Base-by-base conservation (phyloP, 2,797 vertebrate genomes). In the Macroramphosus scolopax region DNA sequence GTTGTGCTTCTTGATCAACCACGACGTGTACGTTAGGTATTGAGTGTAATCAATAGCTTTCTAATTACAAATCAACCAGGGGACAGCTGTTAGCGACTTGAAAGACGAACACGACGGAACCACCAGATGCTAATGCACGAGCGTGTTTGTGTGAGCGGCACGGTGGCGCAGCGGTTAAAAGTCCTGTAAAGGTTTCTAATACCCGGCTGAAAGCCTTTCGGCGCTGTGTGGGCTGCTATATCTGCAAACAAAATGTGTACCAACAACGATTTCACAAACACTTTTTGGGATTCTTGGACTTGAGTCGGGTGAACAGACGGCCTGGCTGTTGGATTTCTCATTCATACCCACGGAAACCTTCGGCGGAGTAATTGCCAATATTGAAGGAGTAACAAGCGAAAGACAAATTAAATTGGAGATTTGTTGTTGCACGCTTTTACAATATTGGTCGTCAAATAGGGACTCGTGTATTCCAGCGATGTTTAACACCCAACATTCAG, bases 11-110 rank as follows among this genome's bases (percentile, higher is more conserved):
- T 58, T 77, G 60, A 72, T 76, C 66, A 55, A 43, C 58, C 71
- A 44, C 38, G 49, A 55, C 72, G 61, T 72, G 50, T 62, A 78
- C 60, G 60, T 62, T 79, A 52, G 66, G 20, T 79, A 74, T 68
- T 59, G 73, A 74, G 48, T 63, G 36, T 77, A 86, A 86, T 88
- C 82, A 85, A 85, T 84, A 83, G 75, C 53, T 71, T 73, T 70
- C 72, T 81, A 86, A 85, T 81, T 78, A 82, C 63, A 80, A 80
- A 79, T 70, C 75, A 74, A 72, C 68, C 47, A 42, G 12, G 40
- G 70, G 67, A 80, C 81, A 86, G 78, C 78, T 88, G 84, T 72
- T 82, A 59, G 74, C 73, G 68, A 75, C 70, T 83, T 81, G 78
- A 83, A 80, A 82, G 41, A 44, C 59, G 77, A 82, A 83, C 69